Conservation (phyloP, 1,140 invertebrate genomes). For the Heliconius congener region DNA sequence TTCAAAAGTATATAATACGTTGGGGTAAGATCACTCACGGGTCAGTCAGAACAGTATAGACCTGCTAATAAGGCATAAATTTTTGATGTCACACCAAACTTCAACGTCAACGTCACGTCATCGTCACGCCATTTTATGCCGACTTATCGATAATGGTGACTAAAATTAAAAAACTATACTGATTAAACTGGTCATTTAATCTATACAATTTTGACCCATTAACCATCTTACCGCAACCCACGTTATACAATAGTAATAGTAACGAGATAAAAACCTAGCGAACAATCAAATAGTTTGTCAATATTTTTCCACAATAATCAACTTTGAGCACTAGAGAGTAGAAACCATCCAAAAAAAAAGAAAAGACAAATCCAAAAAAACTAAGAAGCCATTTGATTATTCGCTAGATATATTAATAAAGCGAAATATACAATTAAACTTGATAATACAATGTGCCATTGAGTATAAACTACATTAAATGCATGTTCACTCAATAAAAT, state of each 20-base stretch:
- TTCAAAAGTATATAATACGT: slow-evolving; percentile 50
- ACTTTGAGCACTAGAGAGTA: background rate
- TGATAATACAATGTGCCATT: slow-evolving; percentile 39
- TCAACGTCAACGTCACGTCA: no score
- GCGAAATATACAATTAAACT: slow-evolving; percentile 39
- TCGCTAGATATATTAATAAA: slow-evolving; percentile 34
- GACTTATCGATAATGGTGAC: no score
- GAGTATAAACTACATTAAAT: slow-evolving; percentile 73
- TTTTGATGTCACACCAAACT: no score
- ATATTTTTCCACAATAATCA: background rate
- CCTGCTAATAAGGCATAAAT: no score
- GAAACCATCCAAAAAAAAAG: background rate
- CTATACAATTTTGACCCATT: no score
- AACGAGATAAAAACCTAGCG: background rate
- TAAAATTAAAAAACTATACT: no score
- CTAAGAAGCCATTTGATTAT: background rate
- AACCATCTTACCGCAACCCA: no score
- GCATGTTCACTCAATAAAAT: slow-evolving; percentile 60
- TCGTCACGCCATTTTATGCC: no score
- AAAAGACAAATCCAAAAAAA: background rate
- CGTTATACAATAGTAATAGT: slow-evolving; percentile 8
- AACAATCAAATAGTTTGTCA: background rate
- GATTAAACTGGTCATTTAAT: no score
- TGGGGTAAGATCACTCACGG: no score
- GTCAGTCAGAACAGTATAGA: no score